Percentiles rank a stretch among this genome's conserved stretches.
Conservation (phyloP, 2,888 invertebrate genomes). For the Melieria picta region DNA sequence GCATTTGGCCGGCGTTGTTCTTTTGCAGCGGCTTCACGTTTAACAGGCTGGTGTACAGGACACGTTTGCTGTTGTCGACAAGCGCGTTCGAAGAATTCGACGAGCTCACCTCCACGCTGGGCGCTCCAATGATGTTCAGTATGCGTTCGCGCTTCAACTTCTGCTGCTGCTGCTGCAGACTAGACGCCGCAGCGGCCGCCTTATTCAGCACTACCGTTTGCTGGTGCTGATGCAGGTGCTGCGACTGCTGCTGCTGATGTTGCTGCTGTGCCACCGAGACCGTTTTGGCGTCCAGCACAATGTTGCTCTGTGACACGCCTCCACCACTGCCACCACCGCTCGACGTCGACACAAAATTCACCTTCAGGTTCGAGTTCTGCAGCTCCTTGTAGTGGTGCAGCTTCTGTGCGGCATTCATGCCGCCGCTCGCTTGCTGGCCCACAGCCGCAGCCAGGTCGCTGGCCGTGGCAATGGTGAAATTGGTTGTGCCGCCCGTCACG, state of each 20-base stretch:
- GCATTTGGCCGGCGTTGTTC: conserved; percentile 63
- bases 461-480: conserved; percentile 57
- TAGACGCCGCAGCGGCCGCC: conserved; percentile 42
- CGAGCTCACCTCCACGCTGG: conserved; percentile 37
- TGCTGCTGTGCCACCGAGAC: conserved; percentile 32
- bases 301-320: conserved; percentile 49
- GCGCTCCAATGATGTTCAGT: conserved; percentile 50
- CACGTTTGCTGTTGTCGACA: conserved; percentile 54
- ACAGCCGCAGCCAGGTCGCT: conserved; percentile 55
- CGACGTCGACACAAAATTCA: conserved; percentile 61
- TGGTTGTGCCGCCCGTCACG: conserved; percentile 46
- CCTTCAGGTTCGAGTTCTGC: conserved; percentile 62
- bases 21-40: conserved; percentile 63
- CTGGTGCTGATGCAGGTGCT: conserved; percentile 45
- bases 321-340: conserved; percentile 32
- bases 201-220: conserved; percentile 59
- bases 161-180: conserved; percentile 49
- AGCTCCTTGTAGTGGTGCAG: conserved; percentile 63
- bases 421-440: conserved; percentile 45
- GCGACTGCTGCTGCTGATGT: conserved; percentile 44
- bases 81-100: conserved; percentile 27
- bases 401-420: conserved; percentile 53
- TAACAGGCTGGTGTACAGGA: conserved; percentile 62
- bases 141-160: conserved; percentile 56
- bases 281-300: conserved; percentile 47